Conservation (phyloP, 2,888 invertebrate species). For the Dioctria rufipes region DNA sequence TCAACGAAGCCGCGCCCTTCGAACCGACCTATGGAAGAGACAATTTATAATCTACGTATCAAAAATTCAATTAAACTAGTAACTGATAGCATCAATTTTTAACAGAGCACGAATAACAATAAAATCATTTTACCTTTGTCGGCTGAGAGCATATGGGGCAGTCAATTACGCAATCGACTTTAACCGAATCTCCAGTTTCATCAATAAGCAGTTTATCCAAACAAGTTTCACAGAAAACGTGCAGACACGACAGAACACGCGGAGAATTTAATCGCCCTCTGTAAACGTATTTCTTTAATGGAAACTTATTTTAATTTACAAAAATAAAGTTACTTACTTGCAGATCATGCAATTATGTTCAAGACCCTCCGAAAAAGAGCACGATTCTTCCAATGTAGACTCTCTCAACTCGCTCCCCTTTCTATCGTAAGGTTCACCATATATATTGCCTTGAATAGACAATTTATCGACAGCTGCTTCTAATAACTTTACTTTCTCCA, state of each 20-base stretch:
- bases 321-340: conserved; percentile 73
- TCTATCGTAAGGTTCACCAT: conserved; percentile 66
- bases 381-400: conserved; percentile 69
- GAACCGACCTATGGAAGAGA: conserved; percentile 75
- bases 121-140: conserved; percentile 76
- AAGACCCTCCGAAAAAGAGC: conserved; percentile 69
- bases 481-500: conserved; percentile 29
- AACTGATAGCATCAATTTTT: background rate
- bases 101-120: background rate
- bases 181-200: conserved; percentile 79
- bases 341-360: conserved; percentile 79
- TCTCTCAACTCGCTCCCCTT: conserved; percentile 65
- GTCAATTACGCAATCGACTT: conserved; percentile 77
- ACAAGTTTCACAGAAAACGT: conserved; percentile 95
- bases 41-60: background rate
- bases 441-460: conserved; percentile 61
- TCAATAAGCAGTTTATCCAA: conserved; percentile 84
- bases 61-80: background rate
- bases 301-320: background rate
- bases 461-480: conserved; percentile 59
- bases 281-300: conserved; percentile 64
- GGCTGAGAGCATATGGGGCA: conserved; percentile 90
- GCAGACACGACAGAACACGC: conserved; percentile 92
- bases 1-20: conserved; percentile 85
- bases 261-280: conserved; percentile 85